Evolutionary conservation across 2,113 vertebrate species (phyloP).

Genomic region (Balaenoptera acutorostrata): DNA sequence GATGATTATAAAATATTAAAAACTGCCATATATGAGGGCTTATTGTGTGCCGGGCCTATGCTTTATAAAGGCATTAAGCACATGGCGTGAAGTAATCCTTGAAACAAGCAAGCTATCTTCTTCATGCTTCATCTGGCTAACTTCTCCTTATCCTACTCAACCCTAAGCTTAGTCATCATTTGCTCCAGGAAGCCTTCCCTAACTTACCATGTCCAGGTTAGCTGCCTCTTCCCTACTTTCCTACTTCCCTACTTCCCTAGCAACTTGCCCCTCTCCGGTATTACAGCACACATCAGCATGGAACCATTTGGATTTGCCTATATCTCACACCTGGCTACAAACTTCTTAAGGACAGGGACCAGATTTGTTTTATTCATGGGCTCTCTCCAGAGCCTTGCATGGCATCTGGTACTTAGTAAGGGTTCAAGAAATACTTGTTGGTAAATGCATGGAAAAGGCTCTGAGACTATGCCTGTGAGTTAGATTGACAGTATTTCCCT

Average conservation of each 20-base stretch:
- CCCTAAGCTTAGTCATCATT: not conserved
- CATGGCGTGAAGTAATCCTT: not conserved
- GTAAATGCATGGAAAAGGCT: not conserved
- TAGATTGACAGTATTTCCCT: not conserved
- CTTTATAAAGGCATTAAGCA: not conserved
- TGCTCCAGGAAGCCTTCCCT: not conserved
- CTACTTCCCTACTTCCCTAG: not conserved
- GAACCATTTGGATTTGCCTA: not conserved
- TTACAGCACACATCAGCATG: not conserved
- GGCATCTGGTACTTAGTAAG: not conserved
- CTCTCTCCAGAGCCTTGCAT: not conserved
- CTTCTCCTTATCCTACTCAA: not conserved
- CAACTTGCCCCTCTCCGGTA: not conserved
- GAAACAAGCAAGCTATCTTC: not conserved
- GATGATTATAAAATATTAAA: not conserved
- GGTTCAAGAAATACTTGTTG: not conserved
- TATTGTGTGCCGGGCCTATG: not conserved
- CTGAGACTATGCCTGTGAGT: not conserved
- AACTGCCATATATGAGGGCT: not conserved
- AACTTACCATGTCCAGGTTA: not conserved
- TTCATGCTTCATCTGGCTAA: not conserved
- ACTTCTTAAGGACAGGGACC: not conserved
- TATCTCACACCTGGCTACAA: not conserved
- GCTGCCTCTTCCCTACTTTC: not conserved
- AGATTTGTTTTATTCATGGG: not conserved